Evolutionary conservation across 37 sponge, comb jelly and placozoan species (phyloP), one percentile per base, ranked within the genome.

Genomic region (Petrosia ficiformis): DNA sequence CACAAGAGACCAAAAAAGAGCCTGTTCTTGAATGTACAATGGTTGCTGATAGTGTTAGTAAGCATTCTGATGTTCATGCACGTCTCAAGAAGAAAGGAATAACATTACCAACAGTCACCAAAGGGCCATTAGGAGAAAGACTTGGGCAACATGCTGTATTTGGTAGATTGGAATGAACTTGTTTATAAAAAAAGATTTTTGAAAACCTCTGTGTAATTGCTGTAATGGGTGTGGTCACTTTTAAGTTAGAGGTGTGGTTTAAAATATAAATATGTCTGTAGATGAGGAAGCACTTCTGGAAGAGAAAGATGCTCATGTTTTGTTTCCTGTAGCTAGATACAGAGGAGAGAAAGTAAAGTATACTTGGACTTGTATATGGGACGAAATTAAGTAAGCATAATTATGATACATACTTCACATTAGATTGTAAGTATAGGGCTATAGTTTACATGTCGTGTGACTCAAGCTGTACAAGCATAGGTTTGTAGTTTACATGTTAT

Each of bases 291-390:
- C 14, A 48, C 8, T 14, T 48, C 54, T 19, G 54, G 54, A 48
- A 48, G 54, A 48, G 8, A 14, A 48, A 48, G 14, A 48, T 19
- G 14, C 8, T 48, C 14, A 48, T 19, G 54, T 48, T 14, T 48
- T 14, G 14, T 48, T 19, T 48, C 14, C 8, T 48, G 54, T 48
- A 14, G 14, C 8, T 48, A 48, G 54, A 48, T 48, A 48, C 14
- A 48, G 54, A 48, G 54, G 54, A 14, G 54, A 48, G 14, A 14
- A 48, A 48, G 14, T 48, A 48, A 41, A 54, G 58, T 84, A 84
- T 71, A 72, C 67, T 22, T 77, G 72, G 58, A 52, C 85, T 19
- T 88, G 88, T 40, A 69, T 88, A 4, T 88, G 88, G 83, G 88
- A 56, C 3, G 88, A 88, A 73, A 67, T 88, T 37, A 88, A 82